phyloP scores from a whole-genome alignment of 1,140 invertebrate species.

The Lucilia sericata region DNA sequence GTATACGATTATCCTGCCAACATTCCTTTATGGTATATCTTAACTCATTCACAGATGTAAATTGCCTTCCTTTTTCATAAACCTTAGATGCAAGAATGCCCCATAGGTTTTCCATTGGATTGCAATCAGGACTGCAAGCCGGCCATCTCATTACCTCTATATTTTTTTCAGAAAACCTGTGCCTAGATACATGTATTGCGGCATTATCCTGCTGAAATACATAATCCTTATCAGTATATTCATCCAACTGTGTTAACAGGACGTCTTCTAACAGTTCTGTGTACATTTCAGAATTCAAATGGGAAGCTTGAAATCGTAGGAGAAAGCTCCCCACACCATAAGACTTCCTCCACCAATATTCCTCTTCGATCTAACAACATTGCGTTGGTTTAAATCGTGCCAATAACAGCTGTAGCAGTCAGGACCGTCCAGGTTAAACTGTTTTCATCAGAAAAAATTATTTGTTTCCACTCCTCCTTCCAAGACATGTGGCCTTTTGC shows the following conservation, averaged over 20 bases:
- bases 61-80: conserved; percentile 45
- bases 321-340: conserved; percentile 48
- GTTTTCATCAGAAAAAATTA: conserved; percentile 50
- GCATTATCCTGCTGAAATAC: conserved; percentile 49
- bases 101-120: conserved; percentile 51
- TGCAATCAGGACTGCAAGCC: conserved; percentile 46
- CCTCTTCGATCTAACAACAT: conserved; percentile 38
- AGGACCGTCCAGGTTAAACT: conserved; percentile 52
- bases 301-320: conserved; percentile 30
- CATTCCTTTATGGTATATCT: conserved; percentile 39
- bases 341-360: conserved; percentile 46
- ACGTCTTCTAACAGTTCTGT: conserved; percentile 31
- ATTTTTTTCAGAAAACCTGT: no score
- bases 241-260: background rate
- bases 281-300: conserved; percentile 39
- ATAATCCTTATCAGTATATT: background rate
- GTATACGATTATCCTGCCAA: conserved; percentile 26
- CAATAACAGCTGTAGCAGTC: conserved; percentile 50
- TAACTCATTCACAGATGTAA: conserved; percentile 36
- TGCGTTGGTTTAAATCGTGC: conserved; percentile 47
- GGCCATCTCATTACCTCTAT: conserved; percentile 30
- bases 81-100: conserved; percentile 41
- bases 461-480: background rate
- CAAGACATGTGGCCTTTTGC: background rate
- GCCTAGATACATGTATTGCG: background rate